phyloP scores from a whole-genome alignment of 2,113 vertebrate species.

The Sterna hirundo region DNA sequence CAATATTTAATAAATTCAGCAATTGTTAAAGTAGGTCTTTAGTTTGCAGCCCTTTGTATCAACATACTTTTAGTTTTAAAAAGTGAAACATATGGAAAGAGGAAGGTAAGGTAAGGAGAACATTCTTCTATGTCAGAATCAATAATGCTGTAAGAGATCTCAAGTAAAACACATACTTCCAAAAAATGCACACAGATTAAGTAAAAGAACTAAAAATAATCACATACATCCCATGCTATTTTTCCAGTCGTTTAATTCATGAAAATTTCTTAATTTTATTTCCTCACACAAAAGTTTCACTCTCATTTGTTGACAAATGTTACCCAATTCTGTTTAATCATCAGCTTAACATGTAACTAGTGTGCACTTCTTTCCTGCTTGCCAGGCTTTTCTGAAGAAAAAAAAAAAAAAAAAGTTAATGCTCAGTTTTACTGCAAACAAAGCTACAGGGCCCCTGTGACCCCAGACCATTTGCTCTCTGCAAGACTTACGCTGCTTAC shows the following conservation, averaged over 20 bases:
- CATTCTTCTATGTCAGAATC: background rate
- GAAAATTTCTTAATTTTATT: background rate
- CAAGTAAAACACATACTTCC: background rate
- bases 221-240: background rate
- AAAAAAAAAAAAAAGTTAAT: constrained; percentile 11
- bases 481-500: background rate
- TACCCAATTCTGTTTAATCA: constrained; percentile 50
- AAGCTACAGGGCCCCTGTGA: background rate
- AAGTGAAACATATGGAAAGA: background rate
- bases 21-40: background rate
- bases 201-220: background rate
- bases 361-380: background rate
- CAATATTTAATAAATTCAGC: background rate
- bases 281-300: background rate
- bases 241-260: background rate
- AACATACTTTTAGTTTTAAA: background rate
- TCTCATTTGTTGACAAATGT: constrained; percentile 45
- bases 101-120: background rate
- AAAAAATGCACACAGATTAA: background rate
- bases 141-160: background rate
- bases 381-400: background rate
- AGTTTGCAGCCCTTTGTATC: background rate
- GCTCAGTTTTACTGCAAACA: constrained; percentile 47
- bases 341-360: background rate
- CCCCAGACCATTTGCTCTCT: background rate